phyloP scores from a whole-genome alignment of 2,888 invertebrate species.

The Mechanitis mazaeus region DNA sequence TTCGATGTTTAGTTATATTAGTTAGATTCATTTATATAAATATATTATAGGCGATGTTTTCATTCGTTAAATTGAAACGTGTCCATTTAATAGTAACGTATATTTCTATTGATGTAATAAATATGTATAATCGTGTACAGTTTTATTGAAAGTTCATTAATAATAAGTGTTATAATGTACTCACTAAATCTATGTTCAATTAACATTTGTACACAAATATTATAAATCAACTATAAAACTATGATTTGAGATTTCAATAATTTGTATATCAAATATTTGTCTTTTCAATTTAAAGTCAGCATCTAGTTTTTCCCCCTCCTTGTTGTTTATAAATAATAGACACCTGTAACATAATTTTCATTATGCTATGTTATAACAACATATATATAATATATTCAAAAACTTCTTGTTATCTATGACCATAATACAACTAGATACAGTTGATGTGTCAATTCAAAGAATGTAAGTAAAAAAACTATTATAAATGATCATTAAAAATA shows the following conservation, averaged over 20 bases:
- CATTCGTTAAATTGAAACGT: conserved; percentile 57
- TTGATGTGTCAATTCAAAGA: too few relatives aligned
- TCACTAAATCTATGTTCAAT: conserved; percentile 17
- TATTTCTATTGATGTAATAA: conserved; percentile 57
- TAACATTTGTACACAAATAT: conserved; percentile 2
- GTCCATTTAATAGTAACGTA: conserved; percentile 64
- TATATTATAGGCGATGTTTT: conserved; percentile 51
- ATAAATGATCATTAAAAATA: neutral
- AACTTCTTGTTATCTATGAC: too few relatives aligned
- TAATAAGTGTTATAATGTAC: conserved; percentile 23
- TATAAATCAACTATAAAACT: neutral
- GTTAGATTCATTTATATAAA: conserved; percentile 47
- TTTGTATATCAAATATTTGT: neutral
- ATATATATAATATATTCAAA: neutral
- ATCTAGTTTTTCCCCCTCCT: neutral
- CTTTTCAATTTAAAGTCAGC: neutral
- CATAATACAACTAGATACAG: too few relatives aligned
- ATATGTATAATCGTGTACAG: conserved; percentile 70
- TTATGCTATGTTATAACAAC: neutral
- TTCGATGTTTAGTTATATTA: conserved; percentile 61
- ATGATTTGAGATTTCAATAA: neutral
- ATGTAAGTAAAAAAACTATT: too few relatives aligned
- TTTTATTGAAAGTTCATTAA: conserved; percentile 55
- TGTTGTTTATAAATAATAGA: conserved; percentile 1
- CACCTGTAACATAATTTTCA: neutral